Percentiles rank a stretch among this genome's conserved stretches.
phyloP scores from a whole-genome alignment of 1,140 invertebrate genomes.

The Apolygus lucorum region DNA sequence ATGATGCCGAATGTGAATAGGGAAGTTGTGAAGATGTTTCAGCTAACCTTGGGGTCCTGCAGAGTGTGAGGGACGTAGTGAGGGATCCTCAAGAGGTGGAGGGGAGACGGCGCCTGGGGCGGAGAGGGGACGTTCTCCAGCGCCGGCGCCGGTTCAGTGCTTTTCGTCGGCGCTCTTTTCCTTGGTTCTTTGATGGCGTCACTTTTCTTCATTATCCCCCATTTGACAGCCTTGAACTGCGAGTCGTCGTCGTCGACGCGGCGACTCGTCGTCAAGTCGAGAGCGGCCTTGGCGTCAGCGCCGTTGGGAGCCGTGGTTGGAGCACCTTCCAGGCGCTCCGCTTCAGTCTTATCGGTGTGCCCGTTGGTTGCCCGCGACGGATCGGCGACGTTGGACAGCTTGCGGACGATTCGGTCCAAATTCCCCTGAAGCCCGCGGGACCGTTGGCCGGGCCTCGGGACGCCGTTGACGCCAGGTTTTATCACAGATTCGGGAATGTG shows the following conservation, averaged over 20 bases:
- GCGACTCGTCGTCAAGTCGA: background rate
- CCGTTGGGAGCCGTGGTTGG: conserved; percentile 14
- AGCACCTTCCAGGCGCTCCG: background rate
- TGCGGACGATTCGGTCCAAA: background rate
- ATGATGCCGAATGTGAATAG: background rate
- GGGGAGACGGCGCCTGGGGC: background rate
- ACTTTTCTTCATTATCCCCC: conserved; percentile 2
- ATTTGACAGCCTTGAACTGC: background rate
- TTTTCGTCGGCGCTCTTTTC: background rate
- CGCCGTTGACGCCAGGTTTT: conserved; percentile 18
- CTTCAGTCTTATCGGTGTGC: conserved; percentile 12
- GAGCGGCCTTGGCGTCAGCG: background rate
- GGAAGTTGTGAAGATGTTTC: background rate
- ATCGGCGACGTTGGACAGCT: background rate
- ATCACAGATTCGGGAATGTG: conserved; percentile 25
- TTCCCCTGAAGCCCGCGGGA: background rate
- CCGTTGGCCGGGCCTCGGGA: background rate
- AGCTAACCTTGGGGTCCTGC: background rate
- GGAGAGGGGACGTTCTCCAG: background rate
- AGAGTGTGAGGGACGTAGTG: background rate
- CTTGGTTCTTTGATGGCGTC: background rate
- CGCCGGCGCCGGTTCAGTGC: background rate
- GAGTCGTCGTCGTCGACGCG: background rate
- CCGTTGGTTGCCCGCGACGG: background rate
- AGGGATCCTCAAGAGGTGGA: background rate